A percentile compares a stretch with the other conserved stretches of the same genome.
Conservation (phyloP, 2,888 invertebrate genomes). For the Eurytoma californica region DNA sequence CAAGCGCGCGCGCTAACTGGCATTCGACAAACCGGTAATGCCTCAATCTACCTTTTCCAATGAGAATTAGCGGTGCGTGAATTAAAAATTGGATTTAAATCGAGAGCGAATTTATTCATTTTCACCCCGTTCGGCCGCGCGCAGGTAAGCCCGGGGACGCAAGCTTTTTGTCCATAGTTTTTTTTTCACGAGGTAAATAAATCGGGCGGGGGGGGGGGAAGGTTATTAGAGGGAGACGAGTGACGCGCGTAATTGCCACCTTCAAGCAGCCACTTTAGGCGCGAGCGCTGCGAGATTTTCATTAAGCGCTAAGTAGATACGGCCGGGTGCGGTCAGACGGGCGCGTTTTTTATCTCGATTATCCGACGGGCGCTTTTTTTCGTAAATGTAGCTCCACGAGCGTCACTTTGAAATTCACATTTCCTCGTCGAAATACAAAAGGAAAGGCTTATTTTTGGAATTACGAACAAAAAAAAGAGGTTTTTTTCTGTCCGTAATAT, state of each 20-base stretch:
- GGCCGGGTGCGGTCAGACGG: background rate
- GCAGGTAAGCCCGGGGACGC: background rate
- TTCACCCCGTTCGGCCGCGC: background rate
- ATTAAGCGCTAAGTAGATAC: background rate
- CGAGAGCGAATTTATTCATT: conserved; percentile 30
- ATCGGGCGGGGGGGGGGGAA: background rate
- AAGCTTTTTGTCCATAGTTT: background rate
- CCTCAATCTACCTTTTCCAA: conserved; percentile 47
- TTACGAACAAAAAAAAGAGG: no score
- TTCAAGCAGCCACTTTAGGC: background rate
- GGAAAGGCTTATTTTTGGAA: no score
- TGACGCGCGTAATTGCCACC: background rate
- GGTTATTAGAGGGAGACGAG: background rate
- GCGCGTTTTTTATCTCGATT: background rate
- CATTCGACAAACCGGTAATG: conserved; percentile 20
- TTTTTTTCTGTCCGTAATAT: no score
- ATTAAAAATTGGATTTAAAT: conserved; percentile 62
- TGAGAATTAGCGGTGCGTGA: conserved; percentile 61
- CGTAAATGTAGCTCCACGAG: no score
- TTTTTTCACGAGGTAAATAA: background rate
- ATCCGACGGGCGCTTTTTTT: background rate
- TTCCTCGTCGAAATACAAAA: background rate
- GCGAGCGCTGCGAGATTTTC: background rate
- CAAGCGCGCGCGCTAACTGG: background rate
- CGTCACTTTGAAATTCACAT: background rate